These are phyloP conservation scores for Apodemia mormo DNA, from an alignment of 2,888 invertebrate genomes.

Conservation along the genomic window DNA sequence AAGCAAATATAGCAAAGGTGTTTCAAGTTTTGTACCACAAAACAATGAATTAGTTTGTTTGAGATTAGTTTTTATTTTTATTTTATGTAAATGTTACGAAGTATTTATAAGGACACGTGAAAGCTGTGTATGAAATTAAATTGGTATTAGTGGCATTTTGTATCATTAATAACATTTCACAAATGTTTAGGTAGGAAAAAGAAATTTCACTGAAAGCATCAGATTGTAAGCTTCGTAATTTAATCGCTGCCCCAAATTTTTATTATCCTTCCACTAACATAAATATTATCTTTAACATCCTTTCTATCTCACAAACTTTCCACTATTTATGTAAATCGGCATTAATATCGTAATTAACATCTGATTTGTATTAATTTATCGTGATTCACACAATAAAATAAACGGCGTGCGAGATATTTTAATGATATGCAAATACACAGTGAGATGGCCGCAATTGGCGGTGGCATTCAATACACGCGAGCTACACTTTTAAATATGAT, in stretches of 20 bases:
- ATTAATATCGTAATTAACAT: not conserved
- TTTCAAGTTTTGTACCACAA: too few relatives aligned
- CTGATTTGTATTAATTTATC: not conserved
- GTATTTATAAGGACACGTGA: too few relatives aligned
- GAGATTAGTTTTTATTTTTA: too few relatives aligned
- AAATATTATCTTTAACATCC: not conserved
- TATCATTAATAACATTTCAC: too few relatives aligned
- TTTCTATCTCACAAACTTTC: slow-evolving; percentile 1
- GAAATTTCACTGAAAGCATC: too few relatives aligned
- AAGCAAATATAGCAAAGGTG: too few relatives aligned
- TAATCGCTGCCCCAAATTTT: not conserved
- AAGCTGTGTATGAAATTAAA: too few relatives aligned
- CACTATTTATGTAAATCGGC: slow-evolving; percentile 7
- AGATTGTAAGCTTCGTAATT: too few relatives aligned
- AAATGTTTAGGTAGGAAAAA: too few relatives aligned
- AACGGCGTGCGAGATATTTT: not conserved
- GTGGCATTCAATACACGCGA: not conserved
- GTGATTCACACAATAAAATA: not conserved
- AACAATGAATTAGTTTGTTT: too few relatives aligned
- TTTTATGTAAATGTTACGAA: too few relatives aligned
- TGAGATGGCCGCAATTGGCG: not conserved
- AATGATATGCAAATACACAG: slow-evolving; percentile 13
- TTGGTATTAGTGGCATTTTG: too few relatives aligned
- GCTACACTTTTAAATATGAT: slow-evolving; percentile 3
- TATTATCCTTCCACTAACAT: not conserved